Evolutionary conservation across 2,113 vertebrate species (phyloP).

Genomic region (Heloderma charlesbogerti): DNA sequence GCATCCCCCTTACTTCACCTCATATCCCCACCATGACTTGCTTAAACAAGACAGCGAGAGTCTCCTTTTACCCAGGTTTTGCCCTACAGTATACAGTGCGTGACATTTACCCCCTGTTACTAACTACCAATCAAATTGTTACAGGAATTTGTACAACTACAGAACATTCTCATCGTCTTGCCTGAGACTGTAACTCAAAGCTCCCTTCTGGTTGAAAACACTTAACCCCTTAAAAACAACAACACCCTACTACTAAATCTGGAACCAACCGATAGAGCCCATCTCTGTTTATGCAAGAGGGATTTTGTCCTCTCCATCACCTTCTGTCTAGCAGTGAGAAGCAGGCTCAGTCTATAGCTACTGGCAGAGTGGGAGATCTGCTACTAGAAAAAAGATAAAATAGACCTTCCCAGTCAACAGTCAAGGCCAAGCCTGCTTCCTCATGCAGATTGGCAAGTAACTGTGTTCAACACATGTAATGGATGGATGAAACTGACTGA

Average conservation of each 20-base stretch:
- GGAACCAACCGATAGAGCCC: neutral
- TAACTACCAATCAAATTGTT: neutral
- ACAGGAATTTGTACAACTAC: neutral
- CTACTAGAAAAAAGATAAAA: neutral
- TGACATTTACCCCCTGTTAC: neutral
- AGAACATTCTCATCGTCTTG: neutral
- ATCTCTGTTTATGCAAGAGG: neutral
- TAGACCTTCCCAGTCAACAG: neutral
- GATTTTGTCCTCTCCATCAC: neutral
- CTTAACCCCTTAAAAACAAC: too few species aligned
- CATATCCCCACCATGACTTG: neutral
- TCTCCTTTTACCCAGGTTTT: neutral
- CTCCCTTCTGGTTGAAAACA: neutral
- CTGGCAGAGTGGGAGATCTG: neutral
- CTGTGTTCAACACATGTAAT: too few species aligned
- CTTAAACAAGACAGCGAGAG: neutral
- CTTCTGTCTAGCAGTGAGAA: neutral
- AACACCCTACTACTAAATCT: too few species aligned
- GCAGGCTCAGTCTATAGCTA: neutral
- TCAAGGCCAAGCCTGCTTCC: too few species aligned
- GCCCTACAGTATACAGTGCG: neutral
- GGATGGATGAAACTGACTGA: too few species aligned
- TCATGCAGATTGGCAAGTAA: too few species aligned
- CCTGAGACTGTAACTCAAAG: neutral
- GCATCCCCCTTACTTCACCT: neutral